Conservation (phyloP, 1,140 invertebrate species). For the Zaprionus camerounensis region DNA sequence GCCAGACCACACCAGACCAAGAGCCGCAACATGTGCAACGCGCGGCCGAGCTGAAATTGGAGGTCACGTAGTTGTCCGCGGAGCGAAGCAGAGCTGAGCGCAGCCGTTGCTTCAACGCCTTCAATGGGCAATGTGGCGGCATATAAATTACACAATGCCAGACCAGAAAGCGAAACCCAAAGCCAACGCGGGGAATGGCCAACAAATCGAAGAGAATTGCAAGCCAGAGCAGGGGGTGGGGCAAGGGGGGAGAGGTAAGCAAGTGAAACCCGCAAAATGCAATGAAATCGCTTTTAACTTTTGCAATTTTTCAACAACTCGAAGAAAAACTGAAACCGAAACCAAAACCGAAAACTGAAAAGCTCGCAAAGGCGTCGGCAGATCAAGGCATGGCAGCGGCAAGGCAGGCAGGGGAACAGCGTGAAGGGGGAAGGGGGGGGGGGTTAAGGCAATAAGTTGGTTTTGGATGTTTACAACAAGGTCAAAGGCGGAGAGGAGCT, state of each 20-base stretch:
- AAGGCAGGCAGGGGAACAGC: too few relatives aligned
- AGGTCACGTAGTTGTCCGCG: constrained; percentile 77
- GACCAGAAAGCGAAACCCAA: constrained; percentile 42
- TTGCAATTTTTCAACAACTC: constrained; percentile 73
- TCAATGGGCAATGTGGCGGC: constrained; percentile 61
- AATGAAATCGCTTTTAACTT: constrained; percentile 82
- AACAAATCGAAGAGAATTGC: constrained; percentile 72
- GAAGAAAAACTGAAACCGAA: constrained; percentile 17
- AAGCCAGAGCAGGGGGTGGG: constrained; percentile 36
- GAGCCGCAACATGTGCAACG: constrained; percentile 68
- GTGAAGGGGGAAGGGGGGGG: too few relatives aligned
- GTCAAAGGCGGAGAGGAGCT: constrained; percentile 39
- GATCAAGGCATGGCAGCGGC: constrained; percentile 7
- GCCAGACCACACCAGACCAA: constrained; percentile 7
- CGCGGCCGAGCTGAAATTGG: constrained; percentile 70
- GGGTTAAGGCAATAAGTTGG: constrained; percentile 60
- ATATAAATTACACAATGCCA: constrained; percentile 79
- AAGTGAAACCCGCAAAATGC: constrained; percentile 80
- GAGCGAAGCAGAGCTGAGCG: constrained; percentile 15
- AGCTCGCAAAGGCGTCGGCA: constrained; percentile 32
- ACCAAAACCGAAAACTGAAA: constrained; percentile 17
- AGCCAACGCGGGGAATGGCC: constrained; percentile 29
- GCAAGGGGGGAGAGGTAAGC: not conserved
- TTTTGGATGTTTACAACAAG: constrained; percentile 77
- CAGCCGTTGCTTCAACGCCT: constrained; percentile 52